Conservation (phyloP, 1,140 invertebrate species). For the Saxidomus purpurata region DNA sequence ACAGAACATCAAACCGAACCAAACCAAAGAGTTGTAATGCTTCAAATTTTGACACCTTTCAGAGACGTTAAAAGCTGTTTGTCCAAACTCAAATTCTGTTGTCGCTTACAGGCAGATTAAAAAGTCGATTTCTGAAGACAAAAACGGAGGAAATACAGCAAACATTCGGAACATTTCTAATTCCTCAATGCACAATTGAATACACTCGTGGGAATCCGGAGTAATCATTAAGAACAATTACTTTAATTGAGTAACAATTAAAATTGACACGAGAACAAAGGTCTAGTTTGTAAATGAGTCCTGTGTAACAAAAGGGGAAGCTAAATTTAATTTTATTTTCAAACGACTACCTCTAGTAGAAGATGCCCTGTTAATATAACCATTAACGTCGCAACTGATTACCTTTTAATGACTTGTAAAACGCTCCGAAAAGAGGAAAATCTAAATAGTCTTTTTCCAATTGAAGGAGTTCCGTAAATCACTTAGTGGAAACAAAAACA, state of each 20-base stretch:
- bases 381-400: slow-evolving; percentile 30
- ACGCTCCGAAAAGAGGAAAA: not conserved
- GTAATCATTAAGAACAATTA: slow-evolving; percentile 39
- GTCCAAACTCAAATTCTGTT: not conserved
- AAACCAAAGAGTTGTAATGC: too few relatives aligned
- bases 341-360: slow-evolving; percentile 14
- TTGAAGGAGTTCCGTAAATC: not conserved
- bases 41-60: not conserved
- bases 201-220: slow-evolving; percentile 10
- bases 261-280: slow-evolving; percentile 45
- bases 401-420: slow-evolving; percentile 46
- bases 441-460: not conserved
- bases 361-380: slow-evolving; percentile 28
- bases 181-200: slow-evolving; percentile 36
- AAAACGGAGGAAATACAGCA: not conserved
- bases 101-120: not conserved
- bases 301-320: slow-evolving; percentile 38
- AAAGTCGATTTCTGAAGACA: not conserved
- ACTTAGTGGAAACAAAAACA: slow-evolving; percentile 26
- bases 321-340: slow-evolving; percentile 45
- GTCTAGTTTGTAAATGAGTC: slow-evolving; percentile 48
- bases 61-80: not conserved
- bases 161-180: not conserved
- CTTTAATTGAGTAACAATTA: slow-evolving; percentile 52
- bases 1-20: too few relatives aligned